Evolutionary conservation across 2,113 vertebrate genomes (phyloP), one percentile per base, ranked within the genome.

Genomic region (Psittacus erithacus): DNA sequence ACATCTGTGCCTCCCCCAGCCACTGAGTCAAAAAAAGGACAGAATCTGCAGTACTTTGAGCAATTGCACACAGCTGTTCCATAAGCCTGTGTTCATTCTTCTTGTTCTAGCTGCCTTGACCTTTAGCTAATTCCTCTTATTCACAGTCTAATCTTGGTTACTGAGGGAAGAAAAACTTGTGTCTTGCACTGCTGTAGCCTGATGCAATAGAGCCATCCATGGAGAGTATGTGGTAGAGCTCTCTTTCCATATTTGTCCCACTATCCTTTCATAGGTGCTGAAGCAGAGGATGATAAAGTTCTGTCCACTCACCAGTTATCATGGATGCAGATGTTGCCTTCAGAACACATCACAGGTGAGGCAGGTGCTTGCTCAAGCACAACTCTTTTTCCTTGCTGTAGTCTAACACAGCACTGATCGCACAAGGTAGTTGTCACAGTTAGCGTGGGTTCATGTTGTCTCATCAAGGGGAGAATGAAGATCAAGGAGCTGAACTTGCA

Each of bases 71-170:
- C 93, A 96, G 95, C 93, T 97, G 95, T 95, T 95, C 74, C 83
- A 91, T 94, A 69, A 96, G 83, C 88, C 47, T 0, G 0, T 64
- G 71, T 83, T 96, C 86, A 96, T 97, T 96, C 91, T 92, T 91
- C 52, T 88, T 93, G 55, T 93, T 92, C 86, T 95, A 86, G 31
- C 70, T 93, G 74, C 31, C 81, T 87, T 94, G 96, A 94, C 93
- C 96, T 97, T 97, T 94, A 91, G 86, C 83, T 93, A 91, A 92
- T 96, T 93, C 81, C 70, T 95, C 93, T 94, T 93, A 92, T 92
- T 91, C 88, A 59, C 2, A 6, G 86, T 93, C 95, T 96, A 82
- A 96, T 95, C 88, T 92, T 96, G 88, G 86, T 82, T 85, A 77
- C 78, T 89, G 74, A 91, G 81, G 74, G 53, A 46, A 76, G 89